Percentiles rank a stretch among this genome's conserved stretches.
phyloP scores from a whole-genome alignment of 2,888 invertebrate species.

The Drosophila lacicola region DNA sequence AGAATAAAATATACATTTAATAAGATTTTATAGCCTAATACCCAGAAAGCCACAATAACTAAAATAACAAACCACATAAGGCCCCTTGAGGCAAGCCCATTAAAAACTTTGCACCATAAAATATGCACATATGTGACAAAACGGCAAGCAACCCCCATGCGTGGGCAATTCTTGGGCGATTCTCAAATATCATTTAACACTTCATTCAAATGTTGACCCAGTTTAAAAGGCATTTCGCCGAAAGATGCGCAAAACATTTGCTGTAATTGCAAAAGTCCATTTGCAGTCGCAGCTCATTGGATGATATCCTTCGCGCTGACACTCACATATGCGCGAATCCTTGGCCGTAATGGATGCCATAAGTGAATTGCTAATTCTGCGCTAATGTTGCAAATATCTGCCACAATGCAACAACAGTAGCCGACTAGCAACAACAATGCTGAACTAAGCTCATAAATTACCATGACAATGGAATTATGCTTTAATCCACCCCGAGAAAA shows the following conservation, averaged over 20 bases:
- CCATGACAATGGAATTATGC: constrained; percentile 78
- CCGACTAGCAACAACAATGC: constrained; percentile 58
- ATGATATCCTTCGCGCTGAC: constrained; percentile 7
- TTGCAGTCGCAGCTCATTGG: constrained; percentile 24
- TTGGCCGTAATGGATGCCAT: constrained; percentile 64
- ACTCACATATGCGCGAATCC: constrained; percentile 67
- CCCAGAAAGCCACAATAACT: constrained; percentile 8
- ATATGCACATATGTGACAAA: constrained; percentile 69
- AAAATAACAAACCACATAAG: neutral
- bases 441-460: constrained; percentile 76
- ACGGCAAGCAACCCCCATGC: constrained; percentile 14
- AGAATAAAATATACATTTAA: constrained; percentile 24
- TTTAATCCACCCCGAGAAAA: constrained; percentile 66
- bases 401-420: constrained; percentile 8
- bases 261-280: constrained; percentile 65
- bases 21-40: constrained; percentile 19
- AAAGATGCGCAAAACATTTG: constrained; percentile 43
- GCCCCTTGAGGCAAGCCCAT: constrained; percentile 9
- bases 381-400: constrained; percentile 67
- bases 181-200: constrained; percentile 62
- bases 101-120: constrained; percentile 34
- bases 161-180: neutral
- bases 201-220: constrained; percentile 65
- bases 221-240: constrained; percentile 53
- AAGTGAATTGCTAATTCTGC: constrained; percentile 67